Evolutionary conservation across 2,797 vertebrate genomes (phyloP), one percentile per base, ranked within the genome.

Genomic region (Emydoidea blandingii): DNA sequence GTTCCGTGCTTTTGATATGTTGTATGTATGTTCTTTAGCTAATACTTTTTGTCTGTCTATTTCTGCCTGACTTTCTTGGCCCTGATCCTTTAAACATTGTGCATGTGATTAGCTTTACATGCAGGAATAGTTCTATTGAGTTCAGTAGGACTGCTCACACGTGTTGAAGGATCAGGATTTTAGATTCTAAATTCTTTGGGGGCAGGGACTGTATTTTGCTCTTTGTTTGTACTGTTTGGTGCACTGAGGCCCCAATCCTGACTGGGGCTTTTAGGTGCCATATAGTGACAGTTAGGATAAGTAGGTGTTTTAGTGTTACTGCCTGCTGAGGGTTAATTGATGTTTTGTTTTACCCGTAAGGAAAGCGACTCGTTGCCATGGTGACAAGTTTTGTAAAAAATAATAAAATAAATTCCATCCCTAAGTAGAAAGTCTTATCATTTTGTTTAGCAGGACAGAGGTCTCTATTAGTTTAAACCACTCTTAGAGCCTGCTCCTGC

Each of bases 321-420:
- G 47, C 68, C 83, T 94, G 83, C 93, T 93, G 83, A 37, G 68
- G 47, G 56, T 89, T 96, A 79, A 49, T 21, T 91, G 62, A 23
- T 76, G 34, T 6, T 90, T 96, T 87, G 72, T 59, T 94, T 97
- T 91, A 81, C 59, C 83, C 79, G 2, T 44, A 86, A 44, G 16
- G 68, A 47, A 88, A 94, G n/a, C 16, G 27, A 31, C 81, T 50
- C 56, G 85, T 88, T 95, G 96, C 74, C 87, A 88, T 93, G 85
- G 88, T 79, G 94, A 93, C 5, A 0, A 83, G 81, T 85, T 76
- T 83, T 52, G 82, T 92, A 86, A 81, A 87, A 94, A 44, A 8
- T 23, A 57, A 54, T 23, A 23, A 54, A 57, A 57, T 57, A 57
- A 29, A 57, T 62, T n/a, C 15, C 8, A n/a, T 65, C 18, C 7